A percentile compares a stretch with the other conserved stretches of the same genome.
Conservation (phyloP, 2,113 vertebrate species). For the Pygoscelis antarcticus region DNA sequence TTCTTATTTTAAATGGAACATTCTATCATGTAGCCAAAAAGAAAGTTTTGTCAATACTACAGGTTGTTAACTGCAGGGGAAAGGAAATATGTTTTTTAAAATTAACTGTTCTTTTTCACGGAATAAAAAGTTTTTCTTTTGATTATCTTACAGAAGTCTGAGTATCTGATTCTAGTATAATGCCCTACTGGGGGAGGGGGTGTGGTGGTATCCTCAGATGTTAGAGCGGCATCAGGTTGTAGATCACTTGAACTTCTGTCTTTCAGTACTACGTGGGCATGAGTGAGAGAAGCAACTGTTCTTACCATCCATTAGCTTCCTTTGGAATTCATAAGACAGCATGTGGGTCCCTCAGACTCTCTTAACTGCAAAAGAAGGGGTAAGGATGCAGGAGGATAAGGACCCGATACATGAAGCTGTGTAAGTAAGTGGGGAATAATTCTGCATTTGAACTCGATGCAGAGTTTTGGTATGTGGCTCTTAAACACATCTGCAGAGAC, state of each 20-base stretch:
- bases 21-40: background rate
- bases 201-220: background rate
- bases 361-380: background rate
- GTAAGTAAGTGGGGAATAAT: background rate
- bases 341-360: background rate
- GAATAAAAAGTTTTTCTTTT: conserved; percentile 23
- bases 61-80: background rate
- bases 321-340: background rate
- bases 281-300: background rate
- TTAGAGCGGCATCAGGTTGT: background rate
- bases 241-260: background rate
- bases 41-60: background rate
- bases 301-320: background rate
- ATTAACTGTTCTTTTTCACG: background rate
- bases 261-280: background rate
- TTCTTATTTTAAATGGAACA: background rate
- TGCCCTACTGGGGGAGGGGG: background rate
- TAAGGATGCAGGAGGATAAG: background rate
- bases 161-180: background rate
- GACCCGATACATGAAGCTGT: background rate
- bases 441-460: background rate
- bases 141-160: background rate
- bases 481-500: background rate
- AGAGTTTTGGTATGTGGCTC: background rate
- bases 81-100: background rate